These are phyloP conservation scores for Drosophila emarginata DNA, from an alignment of 2,888 invertebrate genomes.

Conservation along the genomic window DNA sequence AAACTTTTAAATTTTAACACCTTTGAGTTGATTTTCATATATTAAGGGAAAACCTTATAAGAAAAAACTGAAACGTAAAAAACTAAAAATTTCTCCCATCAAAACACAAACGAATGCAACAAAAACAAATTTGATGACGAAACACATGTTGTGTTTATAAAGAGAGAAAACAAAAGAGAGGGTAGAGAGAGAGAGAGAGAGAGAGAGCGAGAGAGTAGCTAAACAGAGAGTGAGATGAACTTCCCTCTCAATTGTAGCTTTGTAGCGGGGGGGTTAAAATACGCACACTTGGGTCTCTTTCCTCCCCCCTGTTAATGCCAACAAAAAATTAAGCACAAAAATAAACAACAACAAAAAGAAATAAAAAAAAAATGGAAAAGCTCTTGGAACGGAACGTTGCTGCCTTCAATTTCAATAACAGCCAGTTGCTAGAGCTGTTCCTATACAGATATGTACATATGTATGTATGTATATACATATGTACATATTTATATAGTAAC, in stretches of 20 bases:
- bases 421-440: constrained; percentile 50
- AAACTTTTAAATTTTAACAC: neutral
- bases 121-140: constrained; percentile 72
- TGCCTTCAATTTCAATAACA: constrained; percentile 74
- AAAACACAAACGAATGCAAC: constrained; percentile 54
- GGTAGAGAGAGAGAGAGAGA: constrained; percentile 1
- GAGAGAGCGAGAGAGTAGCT: neutral
- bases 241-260: constrained; percentile 58
- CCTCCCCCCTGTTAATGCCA: neutral
- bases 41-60: neutral
- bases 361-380: constrained; percentile 63
- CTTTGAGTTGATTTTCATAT: neutral
- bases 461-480: constrained; percentile 18
- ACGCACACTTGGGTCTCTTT: constrained; percentile 15
- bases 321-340: constrained; percentile 63
- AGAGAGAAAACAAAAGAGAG: constrained; percentile 10
- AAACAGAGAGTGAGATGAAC: neutral
- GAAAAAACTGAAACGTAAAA: neutral
- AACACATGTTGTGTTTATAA: constrained; percentile 75
- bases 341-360: constrained; percentile 60
- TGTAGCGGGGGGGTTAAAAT: constrained; percentile 49
- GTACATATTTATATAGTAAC: constrained; percentile 37
- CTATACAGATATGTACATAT: constrained; percentile 26
- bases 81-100: constrained; percentile 5
- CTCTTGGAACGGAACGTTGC: constrained; percentile 54